phyloP scores from a whole-genome alignment of 2,797 vertebrate species.

The Merluccius polli region DNA sequence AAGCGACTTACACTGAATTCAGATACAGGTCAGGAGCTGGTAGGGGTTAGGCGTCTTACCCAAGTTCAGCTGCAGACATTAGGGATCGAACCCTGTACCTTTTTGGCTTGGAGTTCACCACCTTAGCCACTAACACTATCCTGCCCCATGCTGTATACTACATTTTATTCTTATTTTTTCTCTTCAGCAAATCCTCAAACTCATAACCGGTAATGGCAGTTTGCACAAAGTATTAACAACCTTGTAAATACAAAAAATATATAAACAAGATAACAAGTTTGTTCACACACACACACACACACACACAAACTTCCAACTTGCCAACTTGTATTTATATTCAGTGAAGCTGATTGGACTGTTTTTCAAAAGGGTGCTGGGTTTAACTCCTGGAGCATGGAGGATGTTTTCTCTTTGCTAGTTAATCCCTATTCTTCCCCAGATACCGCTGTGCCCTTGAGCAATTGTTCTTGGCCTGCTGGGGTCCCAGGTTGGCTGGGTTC shows the following conservation, averaged over 20 bases:
- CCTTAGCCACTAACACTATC: neutral
- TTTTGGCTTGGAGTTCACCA: too few species aligned
- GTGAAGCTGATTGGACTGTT: conserved; percentile 34
- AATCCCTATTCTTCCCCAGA: conserved; percentile 46
- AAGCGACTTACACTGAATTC: too few species aligned
- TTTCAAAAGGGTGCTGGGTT: conserved; percentile 29
- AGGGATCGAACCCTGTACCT: too few species aligned
- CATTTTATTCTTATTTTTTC: conserved; percentile 26
- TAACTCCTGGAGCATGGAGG: conserved; percentile 36
- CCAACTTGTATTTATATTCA: conserved; percentile 4
- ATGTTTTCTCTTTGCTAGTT: conserved; percentile 46
- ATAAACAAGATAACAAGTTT: neutral
- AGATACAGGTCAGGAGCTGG: too few species aligned
- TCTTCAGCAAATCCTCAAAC: conserved; percentile 3
- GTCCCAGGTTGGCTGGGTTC: conserved; percentile 35
- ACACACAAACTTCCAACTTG: neutral
- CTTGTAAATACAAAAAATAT: neutral
- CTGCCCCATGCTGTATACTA: conserved; percentile 1
- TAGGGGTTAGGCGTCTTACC: too few species aligned
- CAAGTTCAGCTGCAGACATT: too few species aligned
- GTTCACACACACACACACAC: neutral
- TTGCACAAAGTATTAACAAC: conserved; percentile 1
- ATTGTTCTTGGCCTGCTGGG: conserved; percentile 50
- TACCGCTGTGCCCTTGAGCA: conserved; percentile 14
- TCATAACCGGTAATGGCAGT: conserved; percentile 3